These are phyloP conservation scores for Misgurnus mizolepis DNA, from an alignment of 2,113 vertebrate genomes.

Conservation along the genomic window DNA sequence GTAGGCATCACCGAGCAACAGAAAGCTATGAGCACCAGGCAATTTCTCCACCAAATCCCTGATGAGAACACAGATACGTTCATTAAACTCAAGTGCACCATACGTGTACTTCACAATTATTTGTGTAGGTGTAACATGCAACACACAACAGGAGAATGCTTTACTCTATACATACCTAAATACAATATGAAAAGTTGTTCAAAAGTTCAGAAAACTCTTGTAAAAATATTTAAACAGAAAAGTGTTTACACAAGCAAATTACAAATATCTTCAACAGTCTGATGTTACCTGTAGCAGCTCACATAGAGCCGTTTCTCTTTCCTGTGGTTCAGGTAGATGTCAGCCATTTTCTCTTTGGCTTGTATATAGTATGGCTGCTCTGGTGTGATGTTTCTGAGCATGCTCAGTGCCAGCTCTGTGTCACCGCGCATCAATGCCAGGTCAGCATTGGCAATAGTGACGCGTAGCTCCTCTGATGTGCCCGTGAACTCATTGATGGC, in stretches of 20 bases:
- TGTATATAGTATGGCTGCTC: constrained; percentile 94
- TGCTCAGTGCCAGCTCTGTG: constrained; percentile 85
- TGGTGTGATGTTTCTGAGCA: constrained; percentile 86
- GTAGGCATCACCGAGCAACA: constrained; percentile 93
- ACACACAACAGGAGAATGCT: no score
- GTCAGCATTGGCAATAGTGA: constrained; percentile 91
- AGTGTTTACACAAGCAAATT: constrained; percentile 48
- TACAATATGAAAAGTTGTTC: no score
- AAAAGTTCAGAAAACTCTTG: no score
- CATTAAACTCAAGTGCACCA: neutral
- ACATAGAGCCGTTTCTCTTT: constrained; percentile 92
- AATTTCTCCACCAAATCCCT: constrained; percentile 94
- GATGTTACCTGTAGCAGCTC: constrained; percentile 88
- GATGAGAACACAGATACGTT: constrained; percentile 54
- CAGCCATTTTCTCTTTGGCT: constrained; percentile 95
- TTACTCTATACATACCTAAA: no score
- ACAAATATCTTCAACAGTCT: neutral
- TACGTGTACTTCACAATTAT: neutral
- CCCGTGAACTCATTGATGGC: constrained; percentile 95
- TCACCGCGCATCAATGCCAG: constrained; percentile 87
- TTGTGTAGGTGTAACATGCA: constrained; percentile 4
- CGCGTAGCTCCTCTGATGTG: constrained; percentile 87
- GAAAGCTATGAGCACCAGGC: constrained; percentile 83
- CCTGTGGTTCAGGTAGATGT: constrained; percentile 89
- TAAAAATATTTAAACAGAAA: neutral